Evolutionary conservation across 2,797 vertebrate species (phyloP).

Genomic region (Sarcophilus harrisii): DNA sequence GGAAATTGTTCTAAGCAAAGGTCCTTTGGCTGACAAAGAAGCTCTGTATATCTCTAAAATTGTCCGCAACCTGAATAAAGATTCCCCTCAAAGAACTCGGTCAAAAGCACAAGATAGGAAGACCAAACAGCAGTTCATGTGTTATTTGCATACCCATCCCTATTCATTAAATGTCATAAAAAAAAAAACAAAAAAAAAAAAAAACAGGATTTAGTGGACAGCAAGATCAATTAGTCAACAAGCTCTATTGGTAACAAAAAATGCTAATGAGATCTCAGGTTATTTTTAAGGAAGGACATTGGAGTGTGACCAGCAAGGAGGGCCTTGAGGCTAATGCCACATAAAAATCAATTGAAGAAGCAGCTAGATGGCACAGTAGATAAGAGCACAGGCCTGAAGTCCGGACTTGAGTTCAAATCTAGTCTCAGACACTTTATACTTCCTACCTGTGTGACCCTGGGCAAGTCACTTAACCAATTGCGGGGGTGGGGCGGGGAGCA

Average conservation of each 20-base stretch:
- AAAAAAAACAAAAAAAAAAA: too few relatives aligned
- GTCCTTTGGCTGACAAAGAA: not conserved
- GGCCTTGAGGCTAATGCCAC: not conserved
- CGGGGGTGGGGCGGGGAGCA: too few relatives aligned
- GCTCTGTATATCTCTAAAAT: not conserved
- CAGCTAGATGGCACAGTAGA: too few relatives aligned
- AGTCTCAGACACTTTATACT: too few relatives aligned
- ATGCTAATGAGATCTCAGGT: not conserved
- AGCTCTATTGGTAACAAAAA: not conserved
- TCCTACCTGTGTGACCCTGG: too few relatives aligned
- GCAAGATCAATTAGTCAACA: not conserved
- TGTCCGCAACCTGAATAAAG: not conserved
- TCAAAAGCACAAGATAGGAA: not conserved
- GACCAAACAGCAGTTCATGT: not conserved
- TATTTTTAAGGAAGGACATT: not conserved
- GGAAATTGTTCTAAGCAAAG: not conserved
- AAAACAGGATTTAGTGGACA: not conserved
- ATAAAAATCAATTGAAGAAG: too few relatives aligned
- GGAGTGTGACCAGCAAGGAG: not conserved
- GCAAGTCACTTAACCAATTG: too few relatives aligned
- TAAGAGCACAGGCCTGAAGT: too few relatives aligned
- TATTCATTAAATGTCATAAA: not conserved
- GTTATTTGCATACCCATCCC: not conserved
- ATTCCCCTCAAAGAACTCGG: not conserved
- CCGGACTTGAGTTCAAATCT: too few relatives aligned